Base-by-base conservation (phyloP, 2,797 vertebrate species). In the Clarias laeviceps region DNA sequence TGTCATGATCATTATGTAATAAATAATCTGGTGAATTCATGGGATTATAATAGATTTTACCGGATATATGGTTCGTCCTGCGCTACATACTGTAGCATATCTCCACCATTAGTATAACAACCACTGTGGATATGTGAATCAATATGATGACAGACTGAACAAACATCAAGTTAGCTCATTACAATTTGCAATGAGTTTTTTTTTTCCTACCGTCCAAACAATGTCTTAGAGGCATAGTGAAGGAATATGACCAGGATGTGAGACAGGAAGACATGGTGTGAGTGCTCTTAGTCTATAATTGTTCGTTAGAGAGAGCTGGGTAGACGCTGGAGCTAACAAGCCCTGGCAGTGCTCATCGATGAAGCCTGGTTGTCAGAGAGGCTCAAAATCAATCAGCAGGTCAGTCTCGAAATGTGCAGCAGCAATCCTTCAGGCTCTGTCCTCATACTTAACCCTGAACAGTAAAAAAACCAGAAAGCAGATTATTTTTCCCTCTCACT, bases 281-380 rank as follows among this genome's bases (percentile, higher is more conserved):
- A 59, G 32, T 72, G 27, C 86, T 89, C 84, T 79, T 70, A 88
- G 84, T 80, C 90, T 82, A 89, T 87, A 89, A 93, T 89, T 90
- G 89, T 93, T 91, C 68, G 61, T 89, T 82, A 88, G 57, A 80
- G 65, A 90, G 84, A 89, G 87, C 82, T 88, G 76, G 90, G 87
- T 91, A 88, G 89, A 59, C 66, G 88, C 87, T 91, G 88, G 88
- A 54, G 73, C 92, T 93, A 94, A 95, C 90, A 84, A 87, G 87
- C 87, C 84, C 66, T 70, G 93, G 93, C 93, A 93, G 92, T 88
- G 62, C 88, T 94, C 91, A 94, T 95, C 91, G 94, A 95, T 93
- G 92, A 95, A 93, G 92, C 91, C 94, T 94, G 90, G 80, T 37
- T 76, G 76, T 90, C 91, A 92, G 89, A 91, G 89, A 87, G 83